Conservation (phyloP, 2,113 vertebrate species). For the Nesogale talazaci region DNA sequence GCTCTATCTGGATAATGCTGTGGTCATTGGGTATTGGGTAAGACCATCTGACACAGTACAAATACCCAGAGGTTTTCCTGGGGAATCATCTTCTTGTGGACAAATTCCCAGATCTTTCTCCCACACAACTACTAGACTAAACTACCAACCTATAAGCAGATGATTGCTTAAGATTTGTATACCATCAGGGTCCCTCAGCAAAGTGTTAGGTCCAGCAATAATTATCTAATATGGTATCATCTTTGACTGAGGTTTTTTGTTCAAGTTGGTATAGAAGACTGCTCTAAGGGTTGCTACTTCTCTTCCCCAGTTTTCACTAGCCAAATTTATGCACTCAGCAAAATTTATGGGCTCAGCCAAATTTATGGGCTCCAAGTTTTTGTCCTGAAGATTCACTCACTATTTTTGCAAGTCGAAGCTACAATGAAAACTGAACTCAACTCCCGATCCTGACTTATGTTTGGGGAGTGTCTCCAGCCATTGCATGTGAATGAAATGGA, state of each 20-base stretch:
- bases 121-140: too few relatives aligned
- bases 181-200: too few relatives aligned
- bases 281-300: background rate
- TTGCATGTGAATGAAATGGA: too few relatives aligned
- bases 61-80: too few relatives aligned
- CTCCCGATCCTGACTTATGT: background rate
- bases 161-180: too few relatives aligned
- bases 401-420: conserved; percentile 43
- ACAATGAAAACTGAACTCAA: conserved; percentile 54
- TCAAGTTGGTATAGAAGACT: background rate
- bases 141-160: too few relatives aligned
- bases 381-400: background rate
- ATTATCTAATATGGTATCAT: background rate
- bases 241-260: background rate
- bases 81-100: too few relatives aligned
- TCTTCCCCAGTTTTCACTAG: background rate
- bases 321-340: background rate
- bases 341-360: background rate
- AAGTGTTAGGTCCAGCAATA: background rate
- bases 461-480: too few relatives aligned
- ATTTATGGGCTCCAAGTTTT: conserved; percentile 3
- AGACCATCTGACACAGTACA: too few relatives aligned
- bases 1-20: background rate
- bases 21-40: background rate
- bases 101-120: too few relatives aligned